These are phyloP conservation scores for Trissolcus japonicus DNA, from an alignment of 2,888 invertebrate genomes.

Conservation along the genomic window DNA sequence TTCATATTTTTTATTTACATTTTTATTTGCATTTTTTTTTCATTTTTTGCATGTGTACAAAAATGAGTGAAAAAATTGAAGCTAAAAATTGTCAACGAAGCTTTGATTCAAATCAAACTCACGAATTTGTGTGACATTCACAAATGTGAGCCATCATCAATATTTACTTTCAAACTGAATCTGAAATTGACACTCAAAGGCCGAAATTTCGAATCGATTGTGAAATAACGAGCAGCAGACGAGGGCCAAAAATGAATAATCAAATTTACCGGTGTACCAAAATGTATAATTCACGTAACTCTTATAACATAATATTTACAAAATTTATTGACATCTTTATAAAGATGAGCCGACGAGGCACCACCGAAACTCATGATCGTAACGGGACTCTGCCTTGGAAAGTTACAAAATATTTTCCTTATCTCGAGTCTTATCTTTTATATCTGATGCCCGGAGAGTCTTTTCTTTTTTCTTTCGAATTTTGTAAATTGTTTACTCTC, in stretches of 20 bases:
- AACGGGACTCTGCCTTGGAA: constrained; percentile 34
- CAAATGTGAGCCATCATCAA: no score
- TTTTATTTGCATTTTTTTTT: background rate
- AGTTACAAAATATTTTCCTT: constrained; percentile 42
- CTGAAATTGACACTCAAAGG: no score
- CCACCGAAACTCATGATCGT: constrained; percentile 23
- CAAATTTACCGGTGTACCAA: constrained; percentile 14
- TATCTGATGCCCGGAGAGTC: background rate
- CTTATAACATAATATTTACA: constrained; percentile 45
- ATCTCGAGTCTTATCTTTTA: no score
- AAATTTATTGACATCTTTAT: constrained; percentile 46
- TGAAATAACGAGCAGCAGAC: constrained; percentile 1
- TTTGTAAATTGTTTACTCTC: no score
- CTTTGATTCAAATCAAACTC: no score
- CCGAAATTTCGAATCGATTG: constrained; percentile 4
- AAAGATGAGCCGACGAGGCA: constrained; percentile 35
- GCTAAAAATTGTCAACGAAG: no score
- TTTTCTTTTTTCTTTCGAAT: constrained; percentile 7
- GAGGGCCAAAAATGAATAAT: constrained; percentile 5
- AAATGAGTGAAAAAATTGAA: no score
- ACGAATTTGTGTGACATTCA: no score
- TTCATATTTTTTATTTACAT: background rate
- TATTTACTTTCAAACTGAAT: no score
- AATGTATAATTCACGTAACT: constrained; percentile 20
- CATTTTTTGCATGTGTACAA: no score